These are phyloP conservation scores for Leptoclinus maculatus DNA, from an alignment of 2,797 vertebrate species.

Conservation along the genomic window DNA sequence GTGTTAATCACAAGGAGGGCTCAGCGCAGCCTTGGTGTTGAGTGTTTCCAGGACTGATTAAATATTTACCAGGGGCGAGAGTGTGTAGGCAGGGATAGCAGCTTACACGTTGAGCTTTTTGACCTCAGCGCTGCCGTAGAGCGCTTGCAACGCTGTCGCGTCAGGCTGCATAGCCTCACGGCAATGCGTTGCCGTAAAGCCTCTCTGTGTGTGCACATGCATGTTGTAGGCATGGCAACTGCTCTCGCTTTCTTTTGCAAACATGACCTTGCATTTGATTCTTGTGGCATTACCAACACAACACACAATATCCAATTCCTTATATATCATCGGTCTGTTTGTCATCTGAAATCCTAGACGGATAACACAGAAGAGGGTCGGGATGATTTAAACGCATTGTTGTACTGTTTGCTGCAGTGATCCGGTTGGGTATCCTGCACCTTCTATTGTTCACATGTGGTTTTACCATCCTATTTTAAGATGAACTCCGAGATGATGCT, in stretches of 20 bases:
- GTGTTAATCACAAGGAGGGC: conserved; percentile 31
- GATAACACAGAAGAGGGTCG: not conserved
- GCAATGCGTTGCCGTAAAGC: conserved; percentile 36
- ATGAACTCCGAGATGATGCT: conserved; percentile 13
- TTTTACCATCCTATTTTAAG: conserved; percentile 6
- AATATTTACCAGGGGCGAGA: conserved; percentile 64
- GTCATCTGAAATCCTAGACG: conserved; percentile 12
- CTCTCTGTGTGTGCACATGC: conserved; percentile 55
- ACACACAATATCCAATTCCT: no score
- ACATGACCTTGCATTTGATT: conserved; percentile 46
- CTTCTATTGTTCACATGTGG: not conserved
- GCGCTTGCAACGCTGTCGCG: conserved; percentile 11
- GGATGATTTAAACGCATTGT: not conserved
- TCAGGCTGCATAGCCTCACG: conserved; percentile 40
- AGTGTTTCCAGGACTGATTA: conserved; percentile 65
- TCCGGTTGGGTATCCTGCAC: not conserved
- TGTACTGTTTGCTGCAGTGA: conserved; percentile 1
- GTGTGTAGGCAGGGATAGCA: conserved; percentile 55
- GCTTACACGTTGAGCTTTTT: conserved; percentile 49
- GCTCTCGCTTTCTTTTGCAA: conserved; percentile 27
- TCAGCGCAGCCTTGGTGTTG: conserved; percentile 29
- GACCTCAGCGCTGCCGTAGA: conserved; percentile 59
- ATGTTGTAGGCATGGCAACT: conserved; percentile 76
- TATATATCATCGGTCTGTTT: not conserved
- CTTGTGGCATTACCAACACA: conserved; percentile 16